Evolutionary conservation across 2,797 vertebrate genomes (phyloP).

Genomic region (Sorex maritimensis): DNA sequence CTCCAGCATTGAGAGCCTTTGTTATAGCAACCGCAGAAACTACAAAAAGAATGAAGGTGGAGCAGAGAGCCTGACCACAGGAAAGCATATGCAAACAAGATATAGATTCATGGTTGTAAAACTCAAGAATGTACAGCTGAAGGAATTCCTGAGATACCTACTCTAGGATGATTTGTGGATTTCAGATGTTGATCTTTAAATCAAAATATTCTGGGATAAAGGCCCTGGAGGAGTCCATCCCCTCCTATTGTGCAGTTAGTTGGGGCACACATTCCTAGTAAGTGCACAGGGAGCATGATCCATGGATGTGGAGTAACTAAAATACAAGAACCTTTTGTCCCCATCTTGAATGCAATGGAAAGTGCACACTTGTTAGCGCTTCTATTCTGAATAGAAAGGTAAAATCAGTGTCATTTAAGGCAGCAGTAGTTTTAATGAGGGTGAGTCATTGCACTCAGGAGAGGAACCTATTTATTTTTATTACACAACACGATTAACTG

Average conservation of each 20-base stretch:
- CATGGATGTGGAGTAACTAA: constrained; percentile 57
- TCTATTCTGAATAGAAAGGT: constrained; percentile 64
- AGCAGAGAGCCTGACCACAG: neutral
- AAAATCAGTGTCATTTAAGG: constrained; percentile 72
- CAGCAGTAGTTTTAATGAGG: constrained; percentile 69
- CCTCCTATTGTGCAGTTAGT: neutral
- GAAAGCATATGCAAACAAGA: constrained; percentile 54
- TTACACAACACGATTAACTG: constrained; percentile 76
- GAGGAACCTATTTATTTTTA: constrained; percentile 83
- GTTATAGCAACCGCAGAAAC: neutral
- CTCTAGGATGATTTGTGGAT: constrained; percentile 47
- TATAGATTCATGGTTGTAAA: constrained; percentile 32
- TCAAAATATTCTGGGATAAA: neutral
- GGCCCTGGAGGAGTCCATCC: neutral
- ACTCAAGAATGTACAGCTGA: constrained; percentile 62
- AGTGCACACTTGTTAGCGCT: constrained; percentile 32
- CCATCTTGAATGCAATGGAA: neutral
- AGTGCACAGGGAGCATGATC: neutral
- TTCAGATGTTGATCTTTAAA: constrained; percentile 55
- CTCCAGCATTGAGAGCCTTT: neutral
- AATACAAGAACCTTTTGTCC: constrained; percentile 24
- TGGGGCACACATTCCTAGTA: neutral
- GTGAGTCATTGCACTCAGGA: constrained; percentile 74
- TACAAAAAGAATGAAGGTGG: neutral
- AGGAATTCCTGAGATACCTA: constrained; percentile 56